phyloP scores from a whole-genome alignment of 1,140 invertebrate genomes.

The Brachionus calyciflorus region DNA sequence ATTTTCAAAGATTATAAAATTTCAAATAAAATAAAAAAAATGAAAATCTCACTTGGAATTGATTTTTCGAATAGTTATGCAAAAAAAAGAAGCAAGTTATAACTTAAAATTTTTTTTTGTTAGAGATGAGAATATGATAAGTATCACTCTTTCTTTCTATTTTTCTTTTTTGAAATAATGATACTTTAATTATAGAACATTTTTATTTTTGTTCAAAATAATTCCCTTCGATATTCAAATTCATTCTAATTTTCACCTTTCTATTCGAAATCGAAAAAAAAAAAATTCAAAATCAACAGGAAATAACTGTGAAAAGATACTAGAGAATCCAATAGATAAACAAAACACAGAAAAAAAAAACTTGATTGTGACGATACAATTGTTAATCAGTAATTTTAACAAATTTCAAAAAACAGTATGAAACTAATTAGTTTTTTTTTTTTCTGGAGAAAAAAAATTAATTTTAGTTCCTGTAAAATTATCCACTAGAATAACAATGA shows the following conservation, averaged over 20 bases:
- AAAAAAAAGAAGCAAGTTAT: no score
- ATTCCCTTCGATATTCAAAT: not conserved
- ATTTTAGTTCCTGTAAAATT: slow-evolving; percentile 13
- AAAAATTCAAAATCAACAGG: slow-evolving; percentile 20
- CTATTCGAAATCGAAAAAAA: no score
- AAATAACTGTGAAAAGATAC: not conserved
- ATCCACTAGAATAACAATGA: not conserved
- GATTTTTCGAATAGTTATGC: no score
- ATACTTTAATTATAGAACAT: not conserved
- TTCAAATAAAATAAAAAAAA: no score
- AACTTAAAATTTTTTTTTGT: no score
- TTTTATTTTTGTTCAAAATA: not conserved
- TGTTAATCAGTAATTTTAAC: slow-evolving; percentile 41
- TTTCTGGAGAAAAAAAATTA: no score
- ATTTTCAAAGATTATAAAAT: no score
- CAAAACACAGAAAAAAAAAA: slow-evolving; percentile 10
- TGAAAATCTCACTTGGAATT: no score
- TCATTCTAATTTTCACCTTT: slow-evolving; percentile 19
- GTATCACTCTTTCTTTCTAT: no score
- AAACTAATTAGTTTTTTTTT: slow-evolving; percentile 15
- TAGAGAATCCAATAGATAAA: not conserved
- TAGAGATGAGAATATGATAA: no score
- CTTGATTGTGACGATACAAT: not conserved
- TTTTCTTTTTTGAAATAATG: no score
- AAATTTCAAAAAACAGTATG: slow-evolving; percentile 12